Evolutionary conservation across 2,797 vertebrate genomes (phyloP).

Genomic region (Onychomys leucogaster): DNA sequence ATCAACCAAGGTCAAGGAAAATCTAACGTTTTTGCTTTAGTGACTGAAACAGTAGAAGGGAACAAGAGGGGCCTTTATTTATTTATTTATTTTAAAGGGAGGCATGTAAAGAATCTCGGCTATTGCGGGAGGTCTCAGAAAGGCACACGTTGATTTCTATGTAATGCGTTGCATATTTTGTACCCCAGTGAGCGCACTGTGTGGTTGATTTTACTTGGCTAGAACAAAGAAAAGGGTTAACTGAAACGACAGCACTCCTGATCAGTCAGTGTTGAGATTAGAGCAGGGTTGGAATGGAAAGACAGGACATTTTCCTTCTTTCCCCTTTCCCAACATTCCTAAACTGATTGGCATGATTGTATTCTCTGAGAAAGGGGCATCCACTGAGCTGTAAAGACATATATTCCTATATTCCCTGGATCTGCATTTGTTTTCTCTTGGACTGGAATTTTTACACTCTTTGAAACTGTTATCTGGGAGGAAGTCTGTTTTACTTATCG

Average conservation of each 20-base stretch:
- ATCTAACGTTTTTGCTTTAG: constrained; percentile 8
- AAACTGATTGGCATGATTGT: not conserved
- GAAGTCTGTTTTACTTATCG: not conserved
- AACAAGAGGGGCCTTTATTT: constrained; percentile 17
- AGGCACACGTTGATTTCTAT: constrained; percentile 50
- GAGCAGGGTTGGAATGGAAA: not conserved
- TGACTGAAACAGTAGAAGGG: constrained; percentile 4
- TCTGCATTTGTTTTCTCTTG: not conserved
- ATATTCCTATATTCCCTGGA: not conserved
- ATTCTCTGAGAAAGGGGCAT: not conserved
- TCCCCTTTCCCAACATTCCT: not conserved
- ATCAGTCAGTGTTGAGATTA: not conserved
- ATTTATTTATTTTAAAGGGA: not conserved
- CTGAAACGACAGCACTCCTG: constrained; percentile 27
- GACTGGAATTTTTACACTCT: not conserved
- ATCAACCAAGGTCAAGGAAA: not conserved
- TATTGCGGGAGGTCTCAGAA: not conserved
- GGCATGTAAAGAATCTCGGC: constrained; percentile 63
- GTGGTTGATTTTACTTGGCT: not conserved
- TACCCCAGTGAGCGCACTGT: not conserved
- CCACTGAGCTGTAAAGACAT: not conserved
- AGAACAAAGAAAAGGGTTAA: constrained; percentile 54
- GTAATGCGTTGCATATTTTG: not conserved
- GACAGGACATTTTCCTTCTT: not conserved
- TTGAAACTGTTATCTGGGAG: not conserved